phyloP scores from a whole-genome alignment of 2,888 invertebrate species.

The Pachycephus smyrnensis region DNA sequence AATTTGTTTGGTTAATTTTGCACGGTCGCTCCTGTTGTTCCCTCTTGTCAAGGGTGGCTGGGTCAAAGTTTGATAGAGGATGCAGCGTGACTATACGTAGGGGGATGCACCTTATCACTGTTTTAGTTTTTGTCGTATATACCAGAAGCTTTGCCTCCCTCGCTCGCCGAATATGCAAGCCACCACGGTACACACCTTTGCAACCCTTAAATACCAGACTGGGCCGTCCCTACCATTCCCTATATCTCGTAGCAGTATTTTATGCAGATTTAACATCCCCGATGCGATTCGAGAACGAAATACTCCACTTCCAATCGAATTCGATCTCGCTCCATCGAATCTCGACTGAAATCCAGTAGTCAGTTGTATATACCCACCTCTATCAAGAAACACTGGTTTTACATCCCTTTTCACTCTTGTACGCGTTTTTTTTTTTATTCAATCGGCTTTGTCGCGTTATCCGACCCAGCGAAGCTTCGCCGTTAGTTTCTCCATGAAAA shows the following conservation, averaged over 20 bases:
- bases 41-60: not conserved
- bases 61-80: not conserved
- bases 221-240: not conserved
- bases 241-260: slow-evolving; percentile 1
- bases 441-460: slow-evolving; percentile 47
- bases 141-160: not conserved
- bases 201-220: not conserved
- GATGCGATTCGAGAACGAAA: not conserved
- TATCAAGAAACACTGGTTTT: not conserved
- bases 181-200: not conserved
- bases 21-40: not conserved
- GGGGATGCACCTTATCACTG: slow-evolving; percentile 2
- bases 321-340: not conserved
- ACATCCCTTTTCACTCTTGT: not conserved
- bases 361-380: not conserved
- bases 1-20: not conserved
- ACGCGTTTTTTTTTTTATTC: not conserved
- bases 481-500: not conserved
- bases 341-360: not conserved
- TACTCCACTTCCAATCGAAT: not conserved
- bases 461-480: slow-evolving; percentile 12
- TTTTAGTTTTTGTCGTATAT: not conserved
- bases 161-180: not conserved
- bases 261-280: not conserved
- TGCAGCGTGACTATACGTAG: not conserved